Base-by-base conservation (phyloP, 2,888 invertebrate species). In the Lycophotia porphyrea region DNA sequence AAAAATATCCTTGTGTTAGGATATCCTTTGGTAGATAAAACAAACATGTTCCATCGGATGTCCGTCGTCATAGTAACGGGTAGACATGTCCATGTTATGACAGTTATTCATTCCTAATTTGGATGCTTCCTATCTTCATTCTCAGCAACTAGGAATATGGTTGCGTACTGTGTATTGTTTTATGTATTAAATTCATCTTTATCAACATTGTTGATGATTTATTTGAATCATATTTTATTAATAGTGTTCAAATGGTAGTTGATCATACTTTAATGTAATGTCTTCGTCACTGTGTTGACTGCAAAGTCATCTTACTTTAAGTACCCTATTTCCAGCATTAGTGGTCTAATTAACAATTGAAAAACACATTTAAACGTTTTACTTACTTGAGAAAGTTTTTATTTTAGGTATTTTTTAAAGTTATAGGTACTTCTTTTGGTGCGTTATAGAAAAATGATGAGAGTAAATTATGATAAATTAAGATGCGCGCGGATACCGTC, bases 11-110 rank as follows among this genome's bases (percentile, higher is more conserved):
- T 27, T 36, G 44, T 39, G 34, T 64, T 73, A 78, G 86, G 39
- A 85, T 85, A 78, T 85, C 83, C 85, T 77, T 74, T 74, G 31
- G 47, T 49, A 82, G 78, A 74, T 74, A 85, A 84, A 83, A 85
- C 52, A 83, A 83, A 83, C 86, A 78, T 61, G 60, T 65, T 60
- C 49, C n/a, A 69, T 83, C 83, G 83, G 83, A 83, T 69, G 42
- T 83, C 86, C 86, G 86, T 69, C 71, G 73, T 65, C 68, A 60
- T 27, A 47, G 52, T 27, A 36, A 66, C 65, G 68, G 24, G 44
- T 44, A 47, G 47, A 73, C 52, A 31, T 74, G 27, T 61, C 24
- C 64, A 58, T 70, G 60, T 55, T 82, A 63, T 60, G 70, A 44
- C 78, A 73, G 44, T 61, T 64, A 49, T 44, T 72, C 39, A 64